Conservation (phyloP, 1,140 invertebrate genomes). For the Sarcophaga bullata region DNA sequence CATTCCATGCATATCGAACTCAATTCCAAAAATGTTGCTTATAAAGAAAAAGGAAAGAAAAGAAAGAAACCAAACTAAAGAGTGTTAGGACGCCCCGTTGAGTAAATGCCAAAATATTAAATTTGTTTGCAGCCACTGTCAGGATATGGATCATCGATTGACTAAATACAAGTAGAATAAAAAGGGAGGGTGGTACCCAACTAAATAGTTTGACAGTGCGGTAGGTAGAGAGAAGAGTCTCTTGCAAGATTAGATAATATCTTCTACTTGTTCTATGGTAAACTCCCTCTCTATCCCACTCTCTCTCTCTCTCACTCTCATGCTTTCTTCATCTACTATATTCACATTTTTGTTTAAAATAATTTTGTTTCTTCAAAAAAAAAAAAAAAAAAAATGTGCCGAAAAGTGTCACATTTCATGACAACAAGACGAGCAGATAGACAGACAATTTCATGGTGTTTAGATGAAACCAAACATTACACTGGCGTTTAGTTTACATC, state of each 20-base stretch:
- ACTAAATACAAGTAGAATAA: neutral
- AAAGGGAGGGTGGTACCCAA: neutral
- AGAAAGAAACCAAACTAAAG: neutral
- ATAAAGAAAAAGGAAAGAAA: neutral
- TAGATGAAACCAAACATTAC: neutral
- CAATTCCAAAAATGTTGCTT: neutral
- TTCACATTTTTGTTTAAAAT: neutral
- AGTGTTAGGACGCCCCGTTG: neutral
- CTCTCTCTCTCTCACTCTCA: no score
- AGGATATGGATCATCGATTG: neutral
- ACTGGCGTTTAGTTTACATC: neutral
- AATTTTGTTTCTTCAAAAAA: neutral
- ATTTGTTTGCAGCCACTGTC: conserved; percentile 20
- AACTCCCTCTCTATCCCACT: neutral
- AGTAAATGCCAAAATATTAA: conserved; percentile 23
- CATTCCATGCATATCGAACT: neutral
- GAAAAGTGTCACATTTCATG: conserved; percentile 32
- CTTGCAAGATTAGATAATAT: neutral
- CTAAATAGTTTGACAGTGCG: neutral
- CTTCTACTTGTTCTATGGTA: neutral
- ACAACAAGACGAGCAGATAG: neutral
- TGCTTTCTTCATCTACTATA: no score
- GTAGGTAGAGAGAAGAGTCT: neutral
- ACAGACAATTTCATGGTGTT: neutral
- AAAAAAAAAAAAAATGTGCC: neutral